Base-by-base conservation (phyloP, 2,113 vertebrate species). In the Atherinomorus stipes region DNA sequence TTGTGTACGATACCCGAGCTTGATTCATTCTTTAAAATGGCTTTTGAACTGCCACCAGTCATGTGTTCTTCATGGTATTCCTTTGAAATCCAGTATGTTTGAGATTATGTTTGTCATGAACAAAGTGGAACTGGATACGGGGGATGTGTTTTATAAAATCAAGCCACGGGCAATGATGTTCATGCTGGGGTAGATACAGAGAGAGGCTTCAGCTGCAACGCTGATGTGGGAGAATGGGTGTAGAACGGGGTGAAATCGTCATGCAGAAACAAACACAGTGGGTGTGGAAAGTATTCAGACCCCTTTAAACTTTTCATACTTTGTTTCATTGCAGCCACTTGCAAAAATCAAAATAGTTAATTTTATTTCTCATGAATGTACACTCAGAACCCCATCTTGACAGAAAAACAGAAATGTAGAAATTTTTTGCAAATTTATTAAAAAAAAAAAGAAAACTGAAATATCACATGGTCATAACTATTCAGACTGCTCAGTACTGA, bases 201-300 rank as follows among this genome's bases (percentile, higher is more conserved):
- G 52, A 19, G 28, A 65, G 45, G 65, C 49, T 42, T 42, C 31
- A 2, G 56, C 28, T 31, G 11, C 16, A 1, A 23, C 59, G 75
- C 65, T 58, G 63, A 73, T 80, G 76, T 64, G 72, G 63, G 68
- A 45, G 47, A 67, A 66, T 8, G 52, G 51, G 66, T 56, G 74
- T 68, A 51, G 64, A 68, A 44, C 12, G 0, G 61, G n/a, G 54
- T 51, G 47, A 15, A 76, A 42, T 13, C 67, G 54, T 23, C 44
- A 28, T 1, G n/a, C 18, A 21, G 68, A 79, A 81, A 81, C 64
- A 83, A 76, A 84, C 77, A 81, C 64, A 86, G n/a, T n/a, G n/a
- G n/a, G n/a, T n/a, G n/a, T n/a, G n/a, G n/a, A n/a, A n/a, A n/a
- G n/a, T n/a, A n/a, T n/a, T n/a, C n/a, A n/a, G n/a, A n/a, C n/a